Conservation (phyloP, 2,888 invertebrate species). For the Sepiola atlantica region DNA sequence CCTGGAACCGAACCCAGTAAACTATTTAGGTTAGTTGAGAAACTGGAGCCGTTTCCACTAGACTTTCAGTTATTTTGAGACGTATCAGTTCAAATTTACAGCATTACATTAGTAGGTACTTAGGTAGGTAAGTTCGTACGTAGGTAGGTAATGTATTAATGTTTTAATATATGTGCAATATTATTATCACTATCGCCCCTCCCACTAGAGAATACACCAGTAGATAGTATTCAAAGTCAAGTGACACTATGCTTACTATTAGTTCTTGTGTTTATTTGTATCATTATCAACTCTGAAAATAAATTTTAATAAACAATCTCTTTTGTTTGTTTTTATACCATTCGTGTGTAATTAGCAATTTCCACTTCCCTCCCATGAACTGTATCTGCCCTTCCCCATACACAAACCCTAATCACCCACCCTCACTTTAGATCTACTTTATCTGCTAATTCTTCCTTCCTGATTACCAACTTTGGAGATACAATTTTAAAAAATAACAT, state of each 20-base stretch:
- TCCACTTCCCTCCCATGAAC: not conserved
- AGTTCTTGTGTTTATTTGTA: not conserved
- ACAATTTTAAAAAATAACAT: not conserved
- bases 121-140: too few relatives aligned
- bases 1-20: too few relatives aligned
- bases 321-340: not conserved
- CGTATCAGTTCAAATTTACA: too few relatives aligned
- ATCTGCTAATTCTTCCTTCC: not conserved
- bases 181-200: too few relatives aligned
- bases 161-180: too few relatives aligned
- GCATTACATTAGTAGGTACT: too few relatives aligned
- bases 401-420: not conserved
- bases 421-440: not conserved
- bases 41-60: too few relatives aligned
- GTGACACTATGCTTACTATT: not conserved
- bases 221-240: not conserved
- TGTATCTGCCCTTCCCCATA: not conserved
- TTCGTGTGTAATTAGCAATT: not conserved
- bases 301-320: not conserved
- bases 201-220: not conserved
- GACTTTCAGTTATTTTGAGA: too few relatives aligned
- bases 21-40: too few relatives aligned
- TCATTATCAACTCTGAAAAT: not conserved
- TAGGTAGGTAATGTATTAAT: too few relatives aligned
- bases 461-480: not conserved